Base-by-base conservation (phyloP, 1,140 invertebrate genomes). In the Pygmarrhopalites habei region DNA sequence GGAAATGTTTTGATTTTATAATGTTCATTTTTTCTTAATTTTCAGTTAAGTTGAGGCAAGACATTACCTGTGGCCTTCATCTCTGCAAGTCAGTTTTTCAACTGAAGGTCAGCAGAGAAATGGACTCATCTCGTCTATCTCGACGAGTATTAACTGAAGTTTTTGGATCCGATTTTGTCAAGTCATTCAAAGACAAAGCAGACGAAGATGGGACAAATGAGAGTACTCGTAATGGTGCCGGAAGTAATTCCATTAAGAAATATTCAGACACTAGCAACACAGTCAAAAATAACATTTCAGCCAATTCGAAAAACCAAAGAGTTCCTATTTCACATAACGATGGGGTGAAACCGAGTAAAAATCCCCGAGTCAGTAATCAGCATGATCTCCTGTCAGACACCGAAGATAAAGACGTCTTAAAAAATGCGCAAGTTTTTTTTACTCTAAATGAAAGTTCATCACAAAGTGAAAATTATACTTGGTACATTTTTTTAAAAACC, bases 341-440 rank as follows among this genome's bases (percentile, higher is more conserved):
- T 52, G 49, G 49, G 23, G 14, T 28, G 10, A 52, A 52, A 29
- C 49, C 49, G 4, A 52, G 49, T 52, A 52, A 52, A 28, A 23
- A 15, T 7, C 21, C 49, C 7, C 14, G 23, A 26, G 15, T 52
- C 5, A 52, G 25, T n/a, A 14, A 14, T 15, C 21, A 17, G 19
- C 49, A 25, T 15, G 49, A 52, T 14, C 5, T 15, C 7, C 14
- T 28, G 7, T 5, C 14, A 3, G 49, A 26, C 23, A 7, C 49
- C 7, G 28, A 52, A 28, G 14, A 15, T 25, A 26, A 15, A 26
- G 49, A 52, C 14, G 28, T 19, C 23, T 12, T 28, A 10, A 28
- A 3, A 26, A 19, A 28, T 12, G 7, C 7, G 21, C 5, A 19
- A 21, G 21, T 5, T 46, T 46, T 7, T 10, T 39, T 7, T 10